Evolutionary conservation across 2,888 invertebrate genomes (phyloP).

Genomic region (Schizotus pectinicornis): DNA sequence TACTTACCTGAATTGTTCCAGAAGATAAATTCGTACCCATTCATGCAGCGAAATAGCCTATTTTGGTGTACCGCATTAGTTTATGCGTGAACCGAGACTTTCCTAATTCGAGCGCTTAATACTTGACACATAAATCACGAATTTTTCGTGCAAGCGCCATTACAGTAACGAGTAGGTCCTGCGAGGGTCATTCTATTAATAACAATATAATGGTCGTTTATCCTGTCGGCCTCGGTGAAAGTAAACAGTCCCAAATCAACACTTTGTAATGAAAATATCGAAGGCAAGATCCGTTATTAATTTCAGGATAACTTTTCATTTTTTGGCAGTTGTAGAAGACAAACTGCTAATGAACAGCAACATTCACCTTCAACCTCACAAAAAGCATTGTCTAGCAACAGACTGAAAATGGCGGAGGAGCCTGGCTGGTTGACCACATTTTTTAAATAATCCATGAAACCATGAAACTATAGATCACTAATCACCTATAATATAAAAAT

Average conservation of each 20-base stretch:
- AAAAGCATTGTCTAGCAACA: too few species aligned
- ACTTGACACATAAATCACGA: constrained; percentile 40
- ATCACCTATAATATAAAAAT: too few species aligned
- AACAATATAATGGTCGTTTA: constrained; percentile 44
- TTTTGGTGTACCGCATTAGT: constrained; percentile 29
- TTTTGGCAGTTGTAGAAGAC: too few species aligned
- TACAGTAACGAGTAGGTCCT: constrained; percentile 46
- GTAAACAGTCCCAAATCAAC: constrained; percentile 19
- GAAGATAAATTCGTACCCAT: constrained; percentile 23
- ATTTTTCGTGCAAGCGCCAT: constrained; percentile 46
- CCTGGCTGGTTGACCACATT: too few species aligned
- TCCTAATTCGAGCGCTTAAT: constrained; percentile 39
- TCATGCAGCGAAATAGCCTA: constrained; percentile 23
- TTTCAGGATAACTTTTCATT: not conserved
- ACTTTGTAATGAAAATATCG: not conserved
- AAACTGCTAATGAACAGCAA: too few species aligned
- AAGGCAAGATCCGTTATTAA: not conserved
- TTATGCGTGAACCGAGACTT: constrained; percentile 32
- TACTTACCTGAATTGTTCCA: constrained; percentile 22
- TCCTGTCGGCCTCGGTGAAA: constrained; percentile 24
- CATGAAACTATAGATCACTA: too few species aligned
- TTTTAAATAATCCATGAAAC: too few species aligned
- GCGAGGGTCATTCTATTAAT: constrained; percentile 49
- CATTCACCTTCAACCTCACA: too few species aligned
- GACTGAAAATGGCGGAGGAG: too few species aligned